Evolutionary conservation across 2,888 invertebrate genomes (phyloP).

Genomic region (Dasysyrphus albostriatus): DNA sequence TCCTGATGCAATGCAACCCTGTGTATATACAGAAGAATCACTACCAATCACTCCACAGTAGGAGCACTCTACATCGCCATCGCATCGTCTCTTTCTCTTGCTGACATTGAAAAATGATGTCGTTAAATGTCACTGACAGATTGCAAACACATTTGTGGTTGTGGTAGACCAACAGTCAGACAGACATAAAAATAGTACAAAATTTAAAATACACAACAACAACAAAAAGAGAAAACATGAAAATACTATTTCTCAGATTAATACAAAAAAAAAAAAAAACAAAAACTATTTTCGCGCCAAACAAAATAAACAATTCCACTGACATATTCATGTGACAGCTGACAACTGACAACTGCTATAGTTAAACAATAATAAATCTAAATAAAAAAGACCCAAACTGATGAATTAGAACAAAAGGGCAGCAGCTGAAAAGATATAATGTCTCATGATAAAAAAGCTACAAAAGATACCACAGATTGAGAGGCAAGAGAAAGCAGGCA

Average conservation of each 20-base stretch:
- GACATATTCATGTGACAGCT: slow-evolving; percentile 59
- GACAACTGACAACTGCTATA: slow-evolving; percentile 74
- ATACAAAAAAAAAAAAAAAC: slow-evolving; percentile 21
- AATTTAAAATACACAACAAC: background rate
- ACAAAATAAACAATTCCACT: slow-evolving; percentile 20
- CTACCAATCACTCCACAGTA: slow-evolving; percentile 3
- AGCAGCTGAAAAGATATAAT: slow-evolving; percentile 42
- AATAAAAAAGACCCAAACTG: slow-evolving; percentile 62
- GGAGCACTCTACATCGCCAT: background rate
- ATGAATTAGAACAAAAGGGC: slow-evolving; percentile 74
- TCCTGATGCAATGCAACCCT: background rate
- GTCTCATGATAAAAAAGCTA: slow-evolving; percentile 12
- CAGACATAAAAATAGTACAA: slow-evolving; percentile 56
- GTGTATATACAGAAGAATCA: background rate
- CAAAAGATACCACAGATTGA: slow-evolving; percentile 11
- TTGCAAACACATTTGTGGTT: slow-evolving; percentile 59
- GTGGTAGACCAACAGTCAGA: slow-evolving; percentile 71
- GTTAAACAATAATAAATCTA: slow-evolving; percentile 73
- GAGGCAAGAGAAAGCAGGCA: background rate
- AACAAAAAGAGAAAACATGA: background rate
- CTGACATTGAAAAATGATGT: slow-evolving; percentile 74
- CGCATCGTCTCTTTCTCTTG: background rate
- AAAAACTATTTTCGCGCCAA: slow-evolving; percentile 58
- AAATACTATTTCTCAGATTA: slow-evolving; percentile 16
- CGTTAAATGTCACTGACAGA: slow-evolving; percentile 75